Percentiles rank a stretch among this genome's conserved stretches.
Evolutionary conservation across 2,113 vertebrate genomes (phyloP).

Genomic region (Alouatta palliata): DNA sequence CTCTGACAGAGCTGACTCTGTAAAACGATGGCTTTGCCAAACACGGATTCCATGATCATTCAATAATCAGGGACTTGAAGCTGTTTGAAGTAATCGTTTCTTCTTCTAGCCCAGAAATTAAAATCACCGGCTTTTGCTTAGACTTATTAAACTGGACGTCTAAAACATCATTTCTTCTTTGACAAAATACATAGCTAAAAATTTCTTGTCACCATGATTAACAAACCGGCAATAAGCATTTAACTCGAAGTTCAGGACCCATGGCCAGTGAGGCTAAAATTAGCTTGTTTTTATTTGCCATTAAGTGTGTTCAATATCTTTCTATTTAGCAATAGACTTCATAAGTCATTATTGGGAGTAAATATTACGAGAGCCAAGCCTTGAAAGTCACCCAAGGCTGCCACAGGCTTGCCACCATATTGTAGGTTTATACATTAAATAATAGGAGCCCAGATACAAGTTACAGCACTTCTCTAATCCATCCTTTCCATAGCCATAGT

Average conservation of each 20-base stretch:
- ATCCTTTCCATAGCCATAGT: neutral
- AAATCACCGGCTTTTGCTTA: neutral
- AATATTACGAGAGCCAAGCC: neutral
- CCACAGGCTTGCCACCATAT: too few species aligned
- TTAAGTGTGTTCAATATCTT: constrained; percentile 13
- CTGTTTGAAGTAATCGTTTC: neutral
- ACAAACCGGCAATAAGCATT: neutral
- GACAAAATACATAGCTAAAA: neutral
- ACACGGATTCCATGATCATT: too few species aligned
- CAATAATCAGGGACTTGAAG: neutral
- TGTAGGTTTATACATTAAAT: neutral
- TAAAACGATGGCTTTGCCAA: neutral
- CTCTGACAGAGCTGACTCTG: neutral
- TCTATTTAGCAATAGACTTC: constrained; percentile 29
- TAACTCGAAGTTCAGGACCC: constrained; percentile 19
- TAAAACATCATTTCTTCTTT: neutral
- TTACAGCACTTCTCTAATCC: neutral
- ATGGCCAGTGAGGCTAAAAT: constrained; percentile 4
- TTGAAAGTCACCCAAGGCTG: neutral
- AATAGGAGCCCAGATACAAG: neutral
- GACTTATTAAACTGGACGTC: neutral
- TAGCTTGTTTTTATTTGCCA: constrained; percentile 43
- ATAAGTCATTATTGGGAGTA: constrained; percentile 13
- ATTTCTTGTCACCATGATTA: neutral
- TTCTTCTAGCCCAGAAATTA: neutral